phyloP scores from a whole-genome alignment of 2,888 invertebrate species.

The Drosophila testacea region DNA sequence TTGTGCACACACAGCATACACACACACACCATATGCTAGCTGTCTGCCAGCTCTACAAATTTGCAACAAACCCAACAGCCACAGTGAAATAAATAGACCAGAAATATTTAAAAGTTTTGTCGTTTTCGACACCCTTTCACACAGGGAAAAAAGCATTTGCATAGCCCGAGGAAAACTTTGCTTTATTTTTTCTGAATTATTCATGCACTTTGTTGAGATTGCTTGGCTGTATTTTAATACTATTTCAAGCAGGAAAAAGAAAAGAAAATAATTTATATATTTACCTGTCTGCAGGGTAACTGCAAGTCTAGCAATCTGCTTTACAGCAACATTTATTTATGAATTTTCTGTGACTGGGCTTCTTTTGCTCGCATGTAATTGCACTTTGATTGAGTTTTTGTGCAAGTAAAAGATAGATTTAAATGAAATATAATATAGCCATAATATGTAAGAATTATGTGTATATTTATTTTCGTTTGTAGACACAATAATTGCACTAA shows the following conservation, averaged over 20 bases:
- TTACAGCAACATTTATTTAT: slow-evolving; percentile 11
- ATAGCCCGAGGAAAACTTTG: slow-evolving; percentile 8
- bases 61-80: slow-evolving; percentile 25
- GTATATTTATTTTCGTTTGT: slow-evolving; percentile 13
- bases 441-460: slow-evolving; percentile 15
- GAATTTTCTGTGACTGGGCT: slow-evolving; percentile 9
- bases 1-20: slow-evolving; percentile 7
- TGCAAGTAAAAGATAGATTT: slow-evolving; percentile 34
- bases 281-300: neutral
- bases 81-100: slow-evolving; percentile 55
- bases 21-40: slow-evolving; percentile 1
- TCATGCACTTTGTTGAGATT: slow-evolving; percentile 5
- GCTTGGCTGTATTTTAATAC: slow-evolving; percentile 1
- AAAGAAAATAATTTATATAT: neutral
- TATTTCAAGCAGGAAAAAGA: neutral
- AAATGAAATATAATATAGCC: slow-evolving; percentile 48
- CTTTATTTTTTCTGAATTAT: slow-evolving; percentile 11
- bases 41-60: slow-evolving; percentile 24
- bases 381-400: slow-evolving; percentile 50
- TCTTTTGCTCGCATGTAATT: slow-evolving; percentile 35
- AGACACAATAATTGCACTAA: slow-evolving; percentile 36
- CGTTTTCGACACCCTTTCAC: slow-evolving; percentile 10
- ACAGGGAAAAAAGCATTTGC: slow-evolving; percentile 10
- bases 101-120: slow-evolving; percentile 53
- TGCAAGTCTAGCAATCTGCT: neutral